Evolutionary conservation across 2,113 vertebrate species (phyloP).

Genomic region (Gallinago jamesoni): DNA sequence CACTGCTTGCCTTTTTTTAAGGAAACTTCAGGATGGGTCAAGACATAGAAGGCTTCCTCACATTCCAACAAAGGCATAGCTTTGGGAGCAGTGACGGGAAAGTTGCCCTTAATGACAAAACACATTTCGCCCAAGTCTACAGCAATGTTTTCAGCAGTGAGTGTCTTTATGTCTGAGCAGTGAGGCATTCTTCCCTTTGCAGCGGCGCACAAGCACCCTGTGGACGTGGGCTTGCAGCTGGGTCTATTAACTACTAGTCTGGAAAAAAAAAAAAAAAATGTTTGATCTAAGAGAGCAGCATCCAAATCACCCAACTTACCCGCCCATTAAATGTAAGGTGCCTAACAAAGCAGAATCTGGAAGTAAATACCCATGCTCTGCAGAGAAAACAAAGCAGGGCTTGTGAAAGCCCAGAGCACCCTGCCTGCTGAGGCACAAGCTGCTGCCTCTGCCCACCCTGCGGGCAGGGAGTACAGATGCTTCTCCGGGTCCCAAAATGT

Average conservation of each 20-base stretch:
- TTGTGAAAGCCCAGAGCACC: neutral
- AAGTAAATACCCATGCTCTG: neutral
- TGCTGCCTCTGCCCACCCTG: neutral
- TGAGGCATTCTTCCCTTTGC: neutral
- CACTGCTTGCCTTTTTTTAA: neutral
- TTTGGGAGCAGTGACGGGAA: neutral
- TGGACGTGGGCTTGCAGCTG: fast-evolving
- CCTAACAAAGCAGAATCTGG: neutral
- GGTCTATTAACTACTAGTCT: neutral
- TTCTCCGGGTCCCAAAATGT: neutral
- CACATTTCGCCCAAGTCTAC: neutral
- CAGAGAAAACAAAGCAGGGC: neutral
- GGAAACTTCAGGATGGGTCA: neutral
- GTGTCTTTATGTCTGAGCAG: neutral
- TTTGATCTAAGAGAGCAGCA: neutral
- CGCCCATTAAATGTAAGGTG: neutral
- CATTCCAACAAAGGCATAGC: neutral
- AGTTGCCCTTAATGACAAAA: neutral
- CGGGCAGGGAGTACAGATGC: neutral
- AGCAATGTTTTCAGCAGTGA: neutral
- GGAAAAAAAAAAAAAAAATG: neutral
- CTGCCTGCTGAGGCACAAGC: neutral
- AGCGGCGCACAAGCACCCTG: fast-evolving
- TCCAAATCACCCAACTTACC: neutral
- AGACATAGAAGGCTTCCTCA: neutral